These are phyloP conservation scores for Acrobasis suavella DNA, from an alignment of 2,888 invertebrate species.

Conservation along the genomic window DNA sequence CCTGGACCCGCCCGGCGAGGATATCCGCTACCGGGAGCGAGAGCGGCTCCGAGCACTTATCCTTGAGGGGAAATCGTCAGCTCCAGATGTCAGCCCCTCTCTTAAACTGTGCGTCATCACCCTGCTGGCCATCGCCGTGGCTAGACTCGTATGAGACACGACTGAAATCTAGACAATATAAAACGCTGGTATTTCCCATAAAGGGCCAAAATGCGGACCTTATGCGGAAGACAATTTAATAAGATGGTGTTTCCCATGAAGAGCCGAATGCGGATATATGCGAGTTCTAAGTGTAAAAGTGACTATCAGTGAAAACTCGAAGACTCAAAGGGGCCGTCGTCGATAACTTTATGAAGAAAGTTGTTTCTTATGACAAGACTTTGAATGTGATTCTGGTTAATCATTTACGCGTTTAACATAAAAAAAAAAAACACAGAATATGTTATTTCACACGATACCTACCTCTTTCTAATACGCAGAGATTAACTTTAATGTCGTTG, in stretches of 20 bases:
- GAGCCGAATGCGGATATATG: neutral
- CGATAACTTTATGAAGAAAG: neutral
- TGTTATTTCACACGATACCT: conserved; percentile 15
- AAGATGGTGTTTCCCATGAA: too few relatives aligned
- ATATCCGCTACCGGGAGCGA: conserved; percentile 82
- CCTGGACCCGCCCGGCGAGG: conserved; percentile 88
- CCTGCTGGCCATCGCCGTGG: conserved; percentile 66
- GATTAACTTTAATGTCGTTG: conserved; percentile 10
- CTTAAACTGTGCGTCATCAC: conserved; percentile 60
- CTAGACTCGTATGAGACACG: conserved; percentile 64
- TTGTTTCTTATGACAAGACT: conserved; percentile 4
- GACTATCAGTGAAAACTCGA: neutral
- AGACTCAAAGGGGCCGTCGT: neutral
- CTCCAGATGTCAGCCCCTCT: conserved; percentile 57
- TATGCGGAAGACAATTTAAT: too few relatives aligned
- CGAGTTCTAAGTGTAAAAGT: neutral
- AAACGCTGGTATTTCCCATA: neutral
- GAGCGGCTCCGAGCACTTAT: conserved; percentile 83
- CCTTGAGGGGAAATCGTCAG: conserved; percentile 82
- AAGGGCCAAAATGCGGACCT: too few relatives aligned
- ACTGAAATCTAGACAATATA: neutral
- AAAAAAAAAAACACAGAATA: conserved; percentile 1
- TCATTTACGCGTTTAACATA: neutral
- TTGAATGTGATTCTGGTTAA: neutral
- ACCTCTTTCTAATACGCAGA: conserved; percentile 16